Evolutionary conservation across 2,113 vertebrate genomes (phyloP).

Genomic region (Okapia johnstoni): DNA sequence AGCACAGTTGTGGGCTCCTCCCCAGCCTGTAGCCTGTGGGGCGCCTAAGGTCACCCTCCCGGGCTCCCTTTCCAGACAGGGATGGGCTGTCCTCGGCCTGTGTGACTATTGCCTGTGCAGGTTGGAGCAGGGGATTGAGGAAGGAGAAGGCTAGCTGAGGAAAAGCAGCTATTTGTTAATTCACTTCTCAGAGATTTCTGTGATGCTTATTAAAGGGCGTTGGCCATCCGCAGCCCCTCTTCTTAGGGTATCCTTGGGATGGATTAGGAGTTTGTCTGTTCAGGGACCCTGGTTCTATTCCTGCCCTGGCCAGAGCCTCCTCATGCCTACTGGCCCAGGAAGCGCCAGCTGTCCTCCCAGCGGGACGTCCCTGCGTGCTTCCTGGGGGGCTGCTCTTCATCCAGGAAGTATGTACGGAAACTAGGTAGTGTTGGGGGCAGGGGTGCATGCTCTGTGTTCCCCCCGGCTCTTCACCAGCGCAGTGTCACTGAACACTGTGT

Average conservation of each 20-base stretch:
- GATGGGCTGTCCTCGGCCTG: fast-evolving
- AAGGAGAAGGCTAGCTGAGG: neutral
- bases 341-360: neutral
- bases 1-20: neutral
- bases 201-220: fast-evolving
- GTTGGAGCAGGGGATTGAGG: neutral
- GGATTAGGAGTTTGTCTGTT: neutral
- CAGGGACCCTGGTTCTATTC: neutral
- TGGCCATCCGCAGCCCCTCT: fast-evolving
- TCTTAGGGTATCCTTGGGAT: neutral
- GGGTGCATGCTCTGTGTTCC: fast-evolving
- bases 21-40: too few species aligned
- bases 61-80: neutral
- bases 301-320: neutral
- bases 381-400: neutral
- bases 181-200: neutral
- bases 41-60: neutral
- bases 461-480: neutral
- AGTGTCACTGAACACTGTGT: neutral
- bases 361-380: fast-evolving
- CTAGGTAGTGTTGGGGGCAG: neutral
- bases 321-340: neutral
- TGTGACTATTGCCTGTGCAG: neutral
- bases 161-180: neutral
- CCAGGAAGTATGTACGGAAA: neutral